phyloP scores from a whole-genome alignment of 2,113 vertebrate species.

The Balaeniceps rex region DNA sequence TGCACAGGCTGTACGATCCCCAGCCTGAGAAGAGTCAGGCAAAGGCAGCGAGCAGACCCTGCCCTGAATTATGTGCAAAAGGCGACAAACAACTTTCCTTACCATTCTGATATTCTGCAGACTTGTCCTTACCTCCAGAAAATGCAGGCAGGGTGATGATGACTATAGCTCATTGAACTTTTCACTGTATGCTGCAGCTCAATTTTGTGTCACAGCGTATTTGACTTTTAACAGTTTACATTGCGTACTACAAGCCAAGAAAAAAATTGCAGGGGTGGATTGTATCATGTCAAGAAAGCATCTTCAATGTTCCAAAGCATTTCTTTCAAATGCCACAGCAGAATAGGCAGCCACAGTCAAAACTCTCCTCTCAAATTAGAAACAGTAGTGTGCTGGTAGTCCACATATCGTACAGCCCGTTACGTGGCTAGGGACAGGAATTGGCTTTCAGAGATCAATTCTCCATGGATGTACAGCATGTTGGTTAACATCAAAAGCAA shows the following conservation, averaged over 20 bases:
- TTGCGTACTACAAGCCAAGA: neutral
- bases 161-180: neutral
- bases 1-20: neutral
- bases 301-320: neutral
- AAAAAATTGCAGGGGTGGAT: neutral
- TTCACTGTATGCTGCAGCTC: neutral
- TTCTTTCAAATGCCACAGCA: neutral
- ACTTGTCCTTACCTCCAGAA: neutral
- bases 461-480: neutral
- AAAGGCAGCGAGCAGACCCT: neutral
- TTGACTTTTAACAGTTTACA: neutral
- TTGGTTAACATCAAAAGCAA: neutral
- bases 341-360: neutral
- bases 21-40: neutral
- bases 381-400: neutral
- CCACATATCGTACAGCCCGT: fast-evolving
- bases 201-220: neutral
- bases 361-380: neutral
- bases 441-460: neutral
- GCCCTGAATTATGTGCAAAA: neutral
- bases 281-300: neutral
- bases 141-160: neutral
- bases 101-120: neutral
- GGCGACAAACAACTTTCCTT: neutral
- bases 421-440: neutral